phyloP scores from a whole-genome alignment of 2,113 vertebrate genomes.

The Brienomyrus longianalis region DNA sequence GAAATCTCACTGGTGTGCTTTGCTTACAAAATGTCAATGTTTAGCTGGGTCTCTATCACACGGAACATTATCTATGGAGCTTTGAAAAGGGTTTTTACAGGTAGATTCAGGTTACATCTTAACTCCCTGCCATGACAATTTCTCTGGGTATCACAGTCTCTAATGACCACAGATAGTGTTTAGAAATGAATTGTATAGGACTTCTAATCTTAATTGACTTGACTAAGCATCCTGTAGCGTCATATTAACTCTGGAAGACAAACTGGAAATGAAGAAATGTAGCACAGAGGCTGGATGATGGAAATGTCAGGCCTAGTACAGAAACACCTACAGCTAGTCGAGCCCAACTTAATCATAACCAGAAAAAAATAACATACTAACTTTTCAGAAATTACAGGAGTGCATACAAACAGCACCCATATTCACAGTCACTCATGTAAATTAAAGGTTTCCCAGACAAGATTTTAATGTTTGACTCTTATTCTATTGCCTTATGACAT shows the following conservation, averaged over 20 bases:
- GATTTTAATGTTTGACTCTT: neutral
- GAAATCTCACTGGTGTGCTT: constrained; percentile 24
- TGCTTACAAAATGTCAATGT: constrained; percentile 17
- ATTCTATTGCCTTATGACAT: neutral
- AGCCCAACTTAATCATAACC: neutral
- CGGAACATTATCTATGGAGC: neutral
- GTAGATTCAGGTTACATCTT: neutral
- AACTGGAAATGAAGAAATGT: neutral
- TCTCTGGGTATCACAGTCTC: neutral
- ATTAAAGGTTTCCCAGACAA: neutral
- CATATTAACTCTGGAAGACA: neutral
- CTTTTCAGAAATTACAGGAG: neutral
- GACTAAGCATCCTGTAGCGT: neutral
- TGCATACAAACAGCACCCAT: neutral
- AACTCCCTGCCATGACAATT: neutral
- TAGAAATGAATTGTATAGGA: neutral
- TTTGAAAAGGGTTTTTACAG: neutral
- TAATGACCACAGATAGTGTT: neutral
- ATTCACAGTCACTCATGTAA: neutral
- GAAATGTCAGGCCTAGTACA: neutral
- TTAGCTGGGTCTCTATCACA: neutral
- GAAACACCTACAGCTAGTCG: neutral
- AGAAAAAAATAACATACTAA: neutral
- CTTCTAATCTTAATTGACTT: neutral
- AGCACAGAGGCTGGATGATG: neutral